phyloP scores from a whole-genome alignment of 2,888 invertebrate genomes.

The Odontomyia ornata region DNA sequence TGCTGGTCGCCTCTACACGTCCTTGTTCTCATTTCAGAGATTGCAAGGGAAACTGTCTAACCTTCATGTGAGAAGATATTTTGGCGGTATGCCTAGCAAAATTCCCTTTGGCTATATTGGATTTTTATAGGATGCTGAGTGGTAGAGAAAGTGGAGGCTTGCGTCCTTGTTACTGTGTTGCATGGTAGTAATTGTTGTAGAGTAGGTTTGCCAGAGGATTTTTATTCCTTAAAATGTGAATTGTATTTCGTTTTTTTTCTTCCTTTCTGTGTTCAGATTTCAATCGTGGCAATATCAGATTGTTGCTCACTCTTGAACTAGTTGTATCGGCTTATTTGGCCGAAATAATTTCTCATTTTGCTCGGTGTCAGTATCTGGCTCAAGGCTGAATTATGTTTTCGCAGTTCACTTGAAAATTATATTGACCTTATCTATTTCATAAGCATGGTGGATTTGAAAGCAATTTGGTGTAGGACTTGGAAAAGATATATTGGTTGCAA shows the following conservation, averaged over 20 bases:
- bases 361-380: background rate
- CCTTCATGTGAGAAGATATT: slow-evolving; percentile 21
- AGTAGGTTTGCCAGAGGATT: background rate
- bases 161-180: background rate
- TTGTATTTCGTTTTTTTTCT: background rate
- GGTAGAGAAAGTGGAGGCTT: background rate
- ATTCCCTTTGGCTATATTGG: slow-evolving; percentile 10
- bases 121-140: background rate
- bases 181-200: background rate
- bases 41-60: slow-evolving; percentile 19
- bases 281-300: slow-evolving; percentile 13
- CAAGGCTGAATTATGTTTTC: background rate
- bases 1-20: background rate
- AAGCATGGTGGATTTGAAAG: too few species aligned
- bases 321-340: background rate
- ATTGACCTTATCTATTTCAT: background rate
- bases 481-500: too few species aligned
- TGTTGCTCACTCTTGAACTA: too few species aligned
- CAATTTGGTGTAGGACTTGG: too few species aligned
- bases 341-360: slow-evolving; percentile 4
- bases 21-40: slow-evolving; percentile 25
- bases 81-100: slow-evolving; percentile 31
- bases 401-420: background rate
- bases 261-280: too few species aligned
- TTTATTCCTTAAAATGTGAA: background rate